Evolutionary conservation across 1,140 invertebrate genomes (phyloP).

Genomic region (Saccostrea glomerata): DNA sequence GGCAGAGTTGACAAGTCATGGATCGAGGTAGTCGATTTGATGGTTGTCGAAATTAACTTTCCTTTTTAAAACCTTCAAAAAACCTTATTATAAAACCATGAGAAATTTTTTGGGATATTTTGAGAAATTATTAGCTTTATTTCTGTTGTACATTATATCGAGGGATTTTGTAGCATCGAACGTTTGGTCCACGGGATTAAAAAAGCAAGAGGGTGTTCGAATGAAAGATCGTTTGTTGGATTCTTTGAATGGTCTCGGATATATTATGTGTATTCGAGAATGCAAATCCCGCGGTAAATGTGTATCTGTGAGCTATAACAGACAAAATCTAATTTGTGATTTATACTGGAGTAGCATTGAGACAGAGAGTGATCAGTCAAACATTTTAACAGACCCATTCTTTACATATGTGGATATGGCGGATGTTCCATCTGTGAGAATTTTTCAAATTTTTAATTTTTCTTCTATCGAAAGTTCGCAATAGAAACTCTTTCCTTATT

Average conservation of each 20-base stretch:
- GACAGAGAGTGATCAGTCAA: neutral
- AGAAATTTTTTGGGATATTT: neutral
- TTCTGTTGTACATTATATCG: neutral
- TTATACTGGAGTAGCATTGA: neutral
- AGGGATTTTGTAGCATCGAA: neutral
- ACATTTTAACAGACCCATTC: neutral
- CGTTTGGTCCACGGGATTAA: neutral
- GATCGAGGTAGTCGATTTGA: neutral
- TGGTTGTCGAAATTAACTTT: neutral
- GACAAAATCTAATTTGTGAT: neutral
- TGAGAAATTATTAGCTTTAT: neutral
- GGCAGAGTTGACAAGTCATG: neutral
- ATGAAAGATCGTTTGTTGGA: neutral
- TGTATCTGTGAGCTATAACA: neutral
- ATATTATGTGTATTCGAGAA: slow-evolving; percentile 6
- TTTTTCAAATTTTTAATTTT: neutral
- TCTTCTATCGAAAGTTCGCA: no score
- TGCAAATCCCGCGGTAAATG: neutral
- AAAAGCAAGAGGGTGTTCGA: neutral
- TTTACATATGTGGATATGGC: slow-evolving; percentile 9
- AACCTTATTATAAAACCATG: neutral
- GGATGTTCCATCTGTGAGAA: neutral
- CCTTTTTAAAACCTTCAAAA: neutral
- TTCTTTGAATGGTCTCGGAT: neutral
- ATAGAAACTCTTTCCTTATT: no score